These are phyloP conservation scores for Anarrhichthys ocellatus DNA, from an alignment of 2,113 vertebrate species.

Conservation along the genomic window DNA sequence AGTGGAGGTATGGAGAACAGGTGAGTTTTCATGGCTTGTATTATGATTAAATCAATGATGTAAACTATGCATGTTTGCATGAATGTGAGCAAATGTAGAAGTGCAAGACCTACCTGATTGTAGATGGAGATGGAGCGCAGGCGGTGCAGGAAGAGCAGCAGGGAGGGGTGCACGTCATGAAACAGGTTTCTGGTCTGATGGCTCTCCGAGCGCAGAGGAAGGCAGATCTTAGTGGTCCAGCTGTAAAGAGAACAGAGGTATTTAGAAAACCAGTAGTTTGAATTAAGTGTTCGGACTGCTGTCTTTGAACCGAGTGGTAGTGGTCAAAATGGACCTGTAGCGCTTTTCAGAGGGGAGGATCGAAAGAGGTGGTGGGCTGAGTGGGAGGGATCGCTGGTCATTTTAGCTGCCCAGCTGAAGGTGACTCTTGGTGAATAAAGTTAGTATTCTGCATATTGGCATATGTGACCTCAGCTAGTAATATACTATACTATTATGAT, in stretches of 20 bases:
- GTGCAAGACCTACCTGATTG: constrained; percentile 74
- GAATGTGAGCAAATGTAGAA: background rate
- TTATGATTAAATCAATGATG: background rate
- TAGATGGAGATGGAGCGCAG: constrained; percentile 84
- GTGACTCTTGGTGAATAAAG: background rate
- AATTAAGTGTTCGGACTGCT: background rate
- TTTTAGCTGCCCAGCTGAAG: background rate
- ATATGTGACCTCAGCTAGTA: background rate
- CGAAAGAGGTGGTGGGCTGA: too few relatives aligned
- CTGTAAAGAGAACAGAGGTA: constrained; percentile 53
- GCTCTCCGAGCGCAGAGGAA: constrained; percentile 83
- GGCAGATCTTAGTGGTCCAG: constrained; percentile 85
- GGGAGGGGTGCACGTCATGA: constrained; percentile 84
- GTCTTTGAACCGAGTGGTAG: background rate
- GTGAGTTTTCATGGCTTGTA: rapidly evolving
- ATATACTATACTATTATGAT: too few relatives aligned
- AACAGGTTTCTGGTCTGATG: constrained; percentile 85
- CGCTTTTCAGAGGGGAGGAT: background rate
- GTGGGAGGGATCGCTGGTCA: too few relatives aligned
- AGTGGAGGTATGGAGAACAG: background rate
- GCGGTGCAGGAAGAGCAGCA: constrained; percentile 86
- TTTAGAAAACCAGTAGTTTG: background rate
- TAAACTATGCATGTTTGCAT: background rate
- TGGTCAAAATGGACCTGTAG: background rate
- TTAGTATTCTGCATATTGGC: background rate